Evolutionary conservation across 2,888 invertebrate species (phyloP), one percentile per base, ranked within the genome.

Genomic region (Temnothorax rugatulus): DNA sequence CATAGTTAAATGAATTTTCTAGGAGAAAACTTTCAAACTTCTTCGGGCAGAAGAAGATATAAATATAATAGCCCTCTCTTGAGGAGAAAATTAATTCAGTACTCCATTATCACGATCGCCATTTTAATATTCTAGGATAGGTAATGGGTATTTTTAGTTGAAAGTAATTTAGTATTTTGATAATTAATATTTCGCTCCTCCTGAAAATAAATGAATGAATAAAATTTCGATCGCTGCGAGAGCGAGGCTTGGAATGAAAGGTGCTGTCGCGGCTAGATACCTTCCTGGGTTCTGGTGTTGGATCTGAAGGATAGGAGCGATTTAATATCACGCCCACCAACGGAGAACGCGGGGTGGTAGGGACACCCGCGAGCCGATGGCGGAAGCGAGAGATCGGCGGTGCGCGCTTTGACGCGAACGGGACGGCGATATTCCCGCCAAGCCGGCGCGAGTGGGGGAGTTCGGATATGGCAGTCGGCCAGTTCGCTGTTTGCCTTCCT

Each of bases 271-370:
- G 50, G 81, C 82, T 79, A 68, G 84, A 29, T 91, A 91, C 91
- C 87, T 50, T 82, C 91, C 90, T 91, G 90, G 71, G 54, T 71
- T 73, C 86, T 71, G 85, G 85, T 84, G 83, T 82, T 86, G 86
- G 71, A 83, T 73, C 89, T 87, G 88, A 90, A 92, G 92, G 91
- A 91, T 90, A 91, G 93, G 89, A 90, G 90, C 93, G 91, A 94
- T 94, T 94, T 93, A 93, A 94, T 93, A 94, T 94, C 94, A 93
- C 94, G 94, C 94, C 94, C 94, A 93, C 93, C 88, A 91, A 71
- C 86, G 71, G 63, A 59, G 44, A 34, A 71, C 83, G 59, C 73
- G 61, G 86, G 87, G 44, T 87, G 83, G 90, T 86, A 75, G 77
- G 85, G 71, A n/a, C 11, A 76, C 63, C 84, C 54, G 63, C 74